These are phyloP conservation scores for Knipowitschia caucasica DNA, from an alignment of 2,797 vertebrate genomes.

Conservation along the genomic window DNA sequence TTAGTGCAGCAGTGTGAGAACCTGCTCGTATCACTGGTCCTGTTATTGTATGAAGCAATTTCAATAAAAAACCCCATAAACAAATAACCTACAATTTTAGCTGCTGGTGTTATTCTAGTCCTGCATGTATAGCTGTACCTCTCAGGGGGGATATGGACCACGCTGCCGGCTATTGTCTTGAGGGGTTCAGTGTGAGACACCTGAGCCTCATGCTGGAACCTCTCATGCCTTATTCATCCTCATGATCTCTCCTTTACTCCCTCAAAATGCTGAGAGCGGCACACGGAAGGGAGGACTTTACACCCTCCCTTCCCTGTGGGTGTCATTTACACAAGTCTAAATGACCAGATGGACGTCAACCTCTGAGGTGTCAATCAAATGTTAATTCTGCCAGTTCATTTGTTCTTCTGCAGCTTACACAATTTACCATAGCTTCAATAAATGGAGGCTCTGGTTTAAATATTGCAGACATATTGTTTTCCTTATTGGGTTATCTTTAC, in stretches of 20 bases:
- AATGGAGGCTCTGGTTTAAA: not conserved
- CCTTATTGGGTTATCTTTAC: too few species aligned
- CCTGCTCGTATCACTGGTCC: too few species aligned
- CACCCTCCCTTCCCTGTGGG: too few species aligned
- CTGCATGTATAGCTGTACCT: slow-evolving; percentile 17
- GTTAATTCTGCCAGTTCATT: not conserved
- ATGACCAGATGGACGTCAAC: not conserved
- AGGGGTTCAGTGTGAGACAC: slow-evolving; percentile 55
- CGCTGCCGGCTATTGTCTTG: slow-evolving; percentile 61
- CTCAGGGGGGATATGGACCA: slow-evolving; percentile 54
- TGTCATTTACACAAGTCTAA: slow-evolving; percentile 3
- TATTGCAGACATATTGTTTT: too few species aligned
- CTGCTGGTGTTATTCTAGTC: not conserved
- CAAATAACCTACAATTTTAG: not conserved
- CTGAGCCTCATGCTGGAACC: slow-evolving; percentile 55
- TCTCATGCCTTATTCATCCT: slow-evolving; percentile 76
- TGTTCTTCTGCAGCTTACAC: not conserved
- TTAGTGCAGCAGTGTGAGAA: too few species aligned
- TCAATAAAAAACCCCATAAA: too few species aligned
- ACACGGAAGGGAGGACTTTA: slow-evolving; percentile 24
- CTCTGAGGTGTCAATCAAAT: slow-evolving; percentile 3
- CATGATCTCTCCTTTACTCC: slow-evolving; percentile 71
- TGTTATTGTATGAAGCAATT: too few species aligned
- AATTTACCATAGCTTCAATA: not conserved
- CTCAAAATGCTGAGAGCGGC: slow-evolving; percentile 44